A percentile compares a stretch with the other conserved stretches of the same genome.
phyloP scores from a whole-genome alignment of 2,888 invertebrate genomes.

The Sphaerophoria rueppellii region DNA sequence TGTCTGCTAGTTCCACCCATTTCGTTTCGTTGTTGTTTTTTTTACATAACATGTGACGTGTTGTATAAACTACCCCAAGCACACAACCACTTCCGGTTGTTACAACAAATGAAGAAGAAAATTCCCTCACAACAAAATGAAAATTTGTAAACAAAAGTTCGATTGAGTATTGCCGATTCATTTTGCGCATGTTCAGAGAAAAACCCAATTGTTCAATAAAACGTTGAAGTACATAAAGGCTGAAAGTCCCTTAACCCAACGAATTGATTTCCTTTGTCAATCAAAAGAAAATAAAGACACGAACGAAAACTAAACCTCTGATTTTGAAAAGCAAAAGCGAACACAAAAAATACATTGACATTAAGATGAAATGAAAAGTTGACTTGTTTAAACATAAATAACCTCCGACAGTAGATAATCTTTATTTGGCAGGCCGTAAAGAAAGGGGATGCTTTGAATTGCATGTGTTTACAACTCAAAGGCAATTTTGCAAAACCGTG shows the following conservation, averaged over 20 bases:
- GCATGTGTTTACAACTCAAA: no score
- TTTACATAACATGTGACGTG: neutral
- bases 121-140: neutral
- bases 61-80: neutral
- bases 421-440: no score
- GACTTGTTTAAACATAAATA: neutral
- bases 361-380: neutral
- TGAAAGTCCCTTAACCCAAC: neutral
- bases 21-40: neutral
- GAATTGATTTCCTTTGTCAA: neutral
- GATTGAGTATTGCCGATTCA: neutral
- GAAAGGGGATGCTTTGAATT: no score
- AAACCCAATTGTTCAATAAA: neutral
- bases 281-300: neutral
- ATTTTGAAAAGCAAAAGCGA: neutral
- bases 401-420: no score
- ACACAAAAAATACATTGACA: neutral
- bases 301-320: neutral
- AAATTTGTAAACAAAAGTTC: conserved; percentile 2
- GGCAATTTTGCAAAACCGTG: no score
- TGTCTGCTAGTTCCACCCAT: neutral
- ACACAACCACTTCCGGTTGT: neutral
- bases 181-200: neutral
- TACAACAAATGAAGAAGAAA: neutral
- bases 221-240: neutral